A percentile compares a stretch with the other conserved stretches of the same genome.
These are phyloP conservation scores for Drosophila lini DNA, from an alignment of 1,140 invertebrate genomes.

Conservation along the genomic window DNA sequence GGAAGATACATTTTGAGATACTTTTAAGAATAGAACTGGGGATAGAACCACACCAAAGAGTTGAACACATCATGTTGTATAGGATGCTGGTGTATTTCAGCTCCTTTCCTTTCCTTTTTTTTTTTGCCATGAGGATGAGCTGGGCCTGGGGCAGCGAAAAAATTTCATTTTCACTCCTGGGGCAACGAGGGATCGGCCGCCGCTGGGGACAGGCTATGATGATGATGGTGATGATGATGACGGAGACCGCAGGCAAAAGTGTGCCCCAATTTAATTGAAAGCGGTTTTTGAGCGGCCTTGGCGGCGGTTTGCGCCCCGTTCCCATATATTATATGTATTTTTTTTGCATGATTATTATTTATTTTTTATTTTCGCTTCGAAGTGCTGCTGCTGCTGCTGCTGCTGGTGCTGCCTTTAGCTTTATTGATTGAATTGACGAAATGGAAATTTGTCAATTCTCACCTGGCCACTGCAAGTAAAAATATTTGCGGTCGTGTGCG, in stretches of 20 bases:
- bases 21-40: too few relatives aligned
- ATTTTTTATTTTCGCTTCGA: background rate
- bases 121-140: slow-evolving; percentile 42
- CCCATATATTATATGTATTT: slow-evolving; percentile 15
- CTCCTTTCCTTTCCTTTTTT: slow-evolving; percentile 1
- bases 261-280: slow-evolving; percentile 82
- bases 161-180: slow-evolving; percentile 80
- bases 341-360: slow-evolving; percentile 5
- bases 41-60: too few relatives aligned
- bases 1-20: background rate
- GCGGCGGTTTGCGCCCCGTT: slow-evolving; percentile 21
- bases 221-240: slow-evolving; percentile 22
- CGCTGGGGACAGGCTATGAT: slow-evolving; percentile 57
- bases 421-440: slow-evolving; percentile 79
- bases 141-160: slow-evolving; percentile 50
- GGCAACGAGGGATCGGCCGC: slow-evolving; percentile 50
- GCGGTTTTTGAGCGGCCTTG: slow-evolving; percentile 77
- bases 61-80: background rate
- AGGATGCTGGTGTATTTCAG: background rate
- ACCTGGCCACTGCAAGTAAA: slow-evolving; percentile 49
- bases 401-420: slow-evolving; percentile 2
- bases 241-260: slow-evolving; percentile 77
- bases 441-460: slow-evolving; percentile 82
- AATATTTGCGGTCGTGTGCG: slow-evolving; percentile 55
- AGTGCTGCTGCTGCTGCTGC: slow-evolving; percentile 24